Evolutionary conservation across 2,797 vertebrate genomes (phyloP).

Genomic region (Pelobates cultripes): DNA sequence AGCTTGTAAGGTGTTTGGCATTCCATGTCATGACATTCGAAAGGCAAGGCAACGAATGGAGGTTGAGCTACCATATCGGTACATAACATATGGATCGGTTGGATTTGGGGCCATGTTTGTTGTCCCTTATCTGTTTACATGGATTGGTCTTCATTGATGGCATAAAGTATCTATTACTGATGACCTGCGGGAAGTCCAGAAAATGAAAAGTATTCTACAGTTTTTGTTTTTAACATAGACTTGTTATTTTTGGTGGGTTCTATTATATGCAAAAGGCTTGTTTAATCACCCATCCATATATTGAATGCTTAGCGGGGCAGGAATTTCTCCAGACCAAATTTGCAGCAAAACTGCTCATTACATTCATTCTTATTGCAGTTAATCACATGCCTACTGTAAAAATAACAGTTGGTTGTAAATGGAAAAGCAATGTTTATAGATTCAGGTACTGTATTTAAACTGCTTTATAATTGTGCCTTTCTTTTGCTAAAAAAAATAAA

Average conservation of each 20-base stretch:
- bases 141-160: slow-evolving; percentile 78
- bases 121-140: slow-evolving; percentile 82
- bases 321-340: slow-evolving; percentile 70
- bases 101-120: slow-evolving; percentile 87
- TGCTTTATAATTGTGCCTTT: slow-evolving; percentile 80
- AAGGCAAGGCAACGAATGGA: slow-evolving; percentile 90
- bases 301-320: slow-evolving; percentile 61
- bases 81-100: slow-evolving; percentile 85
- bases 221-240: background rate
- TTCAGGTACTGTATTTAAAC: slow-evolving; percentile 75
- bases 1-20: slow-evolving; percentile 76
- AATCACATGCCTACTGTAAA: slow-evolving; percentile 58
- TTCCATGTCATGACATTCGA: slow-evolving; percentile 76
- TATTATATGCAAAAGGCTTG: slow-evolving; percentile 45
- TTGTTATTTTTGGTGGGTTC: slow-evolving; percentile 56
- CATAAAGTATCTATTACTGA: background rate
- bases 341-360: slow-evolving; percentile 54
- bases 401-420: slow-evolving; percentile 59
- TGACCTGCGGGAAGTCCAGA: slow-evolving; percentile 37
- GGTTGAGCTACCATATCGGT: slow-evolving; percentile 94
- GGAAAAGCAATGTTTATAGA: slow-evolving; percentile 53
- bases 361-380: slow-evolving; percentile 54
- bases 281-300: slow-evolving; percentile 57
- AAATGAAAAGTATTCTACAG: background rate
- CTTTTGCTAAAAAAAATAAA: slow-evolving; percentile 65